Conservation (phyloP, 2,797 vertebrate species). For the Anguilla pacifica region DNA sequence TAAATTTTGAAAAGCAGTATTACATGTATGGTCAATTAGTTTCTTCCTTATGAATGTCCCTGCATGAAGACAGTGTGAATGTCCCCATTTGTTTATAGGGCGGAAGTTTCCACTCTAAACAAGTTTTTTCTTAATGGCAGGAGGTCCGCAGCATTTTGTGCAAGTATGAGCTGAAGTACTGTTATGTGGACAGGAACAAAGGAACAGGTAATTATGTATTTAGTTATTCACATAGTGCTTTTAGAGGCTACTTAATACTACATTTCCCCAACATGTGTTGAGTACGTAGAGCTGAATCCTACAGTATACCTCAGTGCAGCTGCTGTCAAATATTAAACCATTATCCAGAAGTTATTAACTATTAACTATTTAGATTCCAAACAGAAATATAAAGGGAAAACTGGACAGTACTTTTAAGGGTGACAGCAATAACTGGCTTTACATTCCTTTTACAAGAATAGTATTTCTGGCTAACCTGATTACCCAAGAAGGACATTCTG, state of each 20-base stretch:
- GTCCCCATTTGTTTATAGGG: background rate
- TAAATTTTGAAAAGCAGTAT: too few species aligned
- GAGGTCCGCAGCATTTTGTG: constrained; percentile 77
- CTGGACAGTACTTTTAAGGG: too few species aligned
- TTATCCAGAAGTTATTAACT: background rate
- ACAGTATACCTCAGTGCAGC: background rate
- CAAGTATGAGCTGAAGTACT: constrained; percentile 80
- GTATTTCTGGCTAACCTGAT: background rate
- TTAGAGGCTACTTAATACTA: background rate
- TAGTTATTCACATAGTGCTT: background rate
- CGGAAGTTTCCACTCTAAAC: background rate
- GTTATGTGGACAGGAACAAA: constrained; percentile 82
- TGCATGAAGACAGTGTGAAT: background rate
- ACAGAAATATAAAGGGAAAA: background rate
- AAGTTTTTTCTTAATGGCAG: constrained; percentile 59
- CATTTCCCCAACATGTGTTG: background rate
- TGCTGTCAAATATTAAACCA: background rate
- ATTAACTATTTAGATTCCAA: background rate
- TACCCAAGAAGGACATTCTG: background rate
- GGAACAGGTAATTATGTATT: constrained; percentile 69
- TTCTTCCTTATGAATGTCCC: background rate
- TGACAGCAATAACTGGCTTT: too few species aligned
- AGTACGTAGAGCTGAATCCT: background rate
- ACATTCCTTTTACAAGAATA: too few species aligned
- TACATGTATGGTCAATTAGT: too few species aligned